Base-by-base conservation (phyloP, 2,888 invertebrate species). In the Andrena marginata region DNA sequence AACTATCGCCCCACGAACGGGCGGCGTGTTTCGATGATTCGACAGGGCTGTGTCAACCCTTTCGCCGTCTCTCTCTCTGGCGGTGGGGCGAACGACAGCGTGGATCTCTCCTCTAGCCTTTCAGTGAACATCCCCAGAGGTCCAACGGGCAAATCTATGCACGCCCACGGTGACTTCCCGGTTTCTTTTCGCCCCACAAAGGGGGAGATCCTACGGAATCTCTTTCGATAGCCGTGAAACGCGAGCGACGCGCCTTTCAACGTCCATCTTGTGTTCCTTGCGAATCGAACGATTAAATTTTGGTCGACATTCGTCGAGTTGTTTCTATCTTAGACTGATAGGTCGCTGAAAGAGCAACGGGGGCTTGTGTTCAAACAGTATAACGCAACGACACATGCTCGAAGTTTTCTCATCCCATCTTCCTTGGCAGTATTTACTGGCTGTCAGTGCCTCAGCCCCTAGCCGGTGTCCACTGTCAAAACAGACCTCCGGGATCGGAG, bases 11-110 rank as follows among this genome's bases (percentile, higher is more conserved):
- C 75, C 65, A 48, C 51, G 59, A 49, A n/a, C 51, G 77, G 76
- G 33, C 49, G 75, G 71, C 62, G 74, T 68, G 80, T 75, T 80
- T 78, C 59, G 77, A 82, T 75, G 82, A 85, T 87, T 87, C 87
- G 80, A 85, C 73, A 79, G 67, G 68, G 51, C 74, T 49, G 29
- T 65, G 76, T 82, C 85, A 76, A 80, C 83, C 85, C 83, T 85
- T 82, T 71, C 29, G 23, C 31, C 62, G 1, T 16, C 35, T 26
- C 20, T 26, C 20, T 33, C 13, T 0, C 10, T 3, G 2, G 5
- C 16, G n/a, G 62, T 1, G 6, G 23, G 23, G 26, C 48, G 48
- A 79, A 79, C 60, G 65, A 69, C 72, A 49, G 42, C 23, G 70
- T 33, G 42, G 23, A 74, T 51, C 56, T 26, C 7, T 49, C 42